phyloP scores from a whole-genome alignment of 1,140 invertebrate genomes.

The Gonatopus flavifemur region DNA sequence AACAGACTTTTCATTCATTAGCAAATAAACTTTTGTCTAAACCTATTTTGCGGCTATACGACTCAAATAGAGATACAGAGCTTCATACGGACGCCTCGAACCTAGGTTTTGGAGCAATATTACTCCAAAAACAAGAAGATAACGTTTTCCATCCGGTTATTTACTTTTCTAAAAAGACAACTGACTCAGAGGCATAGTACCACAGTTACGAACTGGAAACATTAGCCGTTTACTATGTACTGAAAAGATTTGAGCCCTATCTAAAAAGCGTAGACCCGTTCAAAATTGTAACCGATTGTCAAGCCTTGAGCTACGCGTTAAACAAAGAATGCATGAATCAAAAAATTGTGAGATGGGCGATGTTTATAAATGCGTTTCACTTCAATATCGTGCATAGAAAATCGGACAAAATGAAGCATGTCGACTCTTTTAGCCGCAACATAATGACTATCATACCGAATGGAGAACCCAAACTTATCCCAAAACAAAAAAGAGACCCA shows the following conservation, averaged over 20 bases:
- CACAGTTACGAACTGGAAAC: not conserved
- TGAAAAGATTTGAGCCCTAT: not conserved
- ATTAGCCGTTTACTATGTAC: not conserved
- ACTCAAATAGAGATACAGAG: not conserved
- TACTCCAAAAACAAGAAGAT: not conserved
- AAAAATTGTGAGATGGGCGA: not conserved
- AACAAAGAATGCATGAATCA: not conserved
- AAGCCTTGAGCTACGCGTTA: not conserved
- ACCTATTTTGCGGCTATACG: not conserved
- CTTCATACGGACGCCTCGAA: not conserved
- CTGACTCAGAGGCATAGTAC: not conserved
- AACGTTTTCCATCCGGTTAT: not conserved
- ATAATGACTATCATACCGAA: no score
- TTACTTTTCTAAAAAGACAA: not conserved
- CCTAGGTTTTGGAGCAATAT: not conserved
- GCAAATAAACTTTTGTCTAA: not conserved
- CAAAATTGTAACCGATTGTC: slow-evolving; percentile 1
- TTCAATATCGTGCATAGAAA: not conserved
- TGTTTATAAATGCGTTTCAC: not conserved
- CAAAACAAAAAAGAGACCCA: no score
- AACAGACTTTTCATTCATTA: not conserved
- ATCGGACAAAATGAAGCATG: not conserved
- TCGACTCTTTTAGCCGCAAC: not conserved
- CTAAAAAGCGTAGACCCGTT: not conserved
- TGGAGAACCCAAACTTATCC: no score